phyloP scores from a whole-genome alignment of 2,888 invertebrate species.

The Siphlonurus alternatus region DNA sequence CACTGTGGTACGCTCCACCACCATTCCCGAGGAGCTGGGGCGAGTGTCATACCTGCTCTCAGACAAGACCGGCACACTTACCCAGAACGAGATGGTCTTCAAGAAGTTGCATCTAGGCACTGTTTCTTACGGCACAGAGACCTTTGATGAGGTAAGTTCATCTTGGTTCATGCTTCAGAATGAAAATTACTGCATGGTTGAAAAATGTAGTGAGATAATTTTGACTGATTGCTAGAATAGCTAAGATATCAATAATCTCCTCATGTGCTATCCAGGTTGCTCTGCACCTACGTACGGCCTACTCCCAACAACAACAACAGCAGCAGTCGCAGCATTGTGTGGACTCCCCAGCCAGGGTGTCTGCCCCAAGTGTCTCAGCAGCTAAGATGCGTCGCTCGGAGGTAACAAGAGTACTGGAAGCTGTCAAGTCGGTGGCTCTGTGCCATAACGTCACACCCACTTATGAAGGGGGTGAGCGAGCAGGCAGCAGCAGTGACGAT shows the following conservation, averaged over 20 bases:
- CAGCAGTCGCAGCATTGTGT: constrained; percentile 11
- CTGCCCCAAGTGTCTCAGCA: constrained; percentile 14
- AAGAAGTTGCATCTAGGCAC: constrained; percentile 90
- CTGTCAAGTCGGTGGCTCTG: constrained; percentile 83
- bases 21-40: constrained; percentile 96
- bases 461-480: constrained; percentile 40
- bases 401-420: constrained; percentile 64
- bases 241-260: background rate
- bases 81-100: constrained; percentile 98
- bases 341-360: constrained; percentile 4
- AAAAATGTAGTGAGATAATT: background rate
- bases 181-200: too few relatives aligned
- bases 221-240: background rate
- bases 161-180: too few relatives aligned
- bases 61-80: constrained; percentile 96
- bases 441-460: constrained; percentile 99
- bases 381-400: constrained; percentile 44
- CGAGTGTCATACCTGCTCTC: constrained; percentile 91
- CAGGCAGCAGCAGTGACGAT: constrained; percentile 21
- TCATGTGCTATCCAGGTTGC: constrained; percentile 24
- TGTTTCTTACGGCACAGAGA: constrained; percentile 72
- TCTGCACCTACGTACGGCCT: constrained; percentile 30
- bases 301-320: constrained; percentile 18
- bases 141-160: constrained; percentile 56
- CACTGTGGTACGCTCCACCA: constrained; percentile 91